A percentile compares a stretch with the other conserved stretches of the same genome.
These are phyloP conservation scores for Didymodactylos carnosus DNA, from an alignment of 2,888 invertebrate species.

Conservation along the genomic window DNA sequence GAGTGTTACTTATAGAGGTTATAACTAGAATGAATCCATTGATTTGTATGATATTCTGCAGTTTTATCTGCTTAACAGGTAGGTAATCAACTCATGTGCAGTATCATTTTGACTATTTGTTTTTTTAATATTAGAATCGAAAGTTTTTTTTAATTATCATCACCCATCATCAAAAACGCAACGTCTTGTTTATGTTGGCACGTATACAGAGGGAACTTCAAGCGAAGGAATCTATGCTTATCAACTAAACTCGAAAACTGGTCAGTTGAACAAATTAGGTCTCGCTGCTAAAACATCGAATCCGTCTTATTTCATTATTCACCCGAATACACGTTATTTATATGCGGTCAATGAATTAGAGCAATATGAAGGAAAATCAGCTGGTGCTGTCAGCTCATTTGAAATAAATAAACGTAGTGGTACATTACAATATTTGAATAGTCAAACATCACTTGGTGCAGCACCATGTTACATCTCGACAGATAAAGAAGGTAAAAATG, in stretches of 20 bases:
- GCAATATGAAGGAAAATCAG: too few species aligned
- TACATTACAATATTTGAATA: background rate
- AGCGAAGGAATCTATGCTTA: background rate
- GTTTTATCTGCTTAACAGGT: too few species aligned
- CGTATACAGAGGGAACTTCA: background rate
- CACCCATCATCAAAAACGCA: too few species aligned
- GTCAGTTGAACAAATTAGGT: background rate
- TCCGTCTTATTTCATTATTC: background rate
- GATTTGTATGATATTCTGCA: too few species aligned
- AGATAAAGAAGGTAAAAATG: background rate
- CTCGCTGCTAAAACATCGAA: background rate
- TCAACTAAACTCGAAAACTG: background rate
- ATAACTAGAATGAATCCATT: too few species aligned
- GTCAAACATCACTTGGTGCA: background rate
- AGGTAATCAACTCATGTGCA: too few species aligned
- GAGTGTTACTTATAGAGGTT: too few species aligned
- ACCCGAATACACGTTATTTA: background rate
- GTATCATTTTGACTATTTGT: too few species aligned
- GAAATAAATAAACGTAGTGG: background rate
- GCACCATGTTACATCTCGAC: background rate
- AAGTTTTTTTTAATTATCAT: too few species aligned
- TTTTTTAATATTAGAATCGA: too few species aligned
- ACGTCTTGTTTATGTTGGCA: background rate
- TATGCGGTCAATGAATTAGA: background rate
- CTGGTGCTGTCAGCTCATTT: background rate